A percentile compares a stretch with the other conserved stretches of the same genome.
These are phyloP conservation scores for Cheilosia variabilis DNA, from an alignment of 2,888 invertebrate species.

Conservation along the genomic window DNA sequence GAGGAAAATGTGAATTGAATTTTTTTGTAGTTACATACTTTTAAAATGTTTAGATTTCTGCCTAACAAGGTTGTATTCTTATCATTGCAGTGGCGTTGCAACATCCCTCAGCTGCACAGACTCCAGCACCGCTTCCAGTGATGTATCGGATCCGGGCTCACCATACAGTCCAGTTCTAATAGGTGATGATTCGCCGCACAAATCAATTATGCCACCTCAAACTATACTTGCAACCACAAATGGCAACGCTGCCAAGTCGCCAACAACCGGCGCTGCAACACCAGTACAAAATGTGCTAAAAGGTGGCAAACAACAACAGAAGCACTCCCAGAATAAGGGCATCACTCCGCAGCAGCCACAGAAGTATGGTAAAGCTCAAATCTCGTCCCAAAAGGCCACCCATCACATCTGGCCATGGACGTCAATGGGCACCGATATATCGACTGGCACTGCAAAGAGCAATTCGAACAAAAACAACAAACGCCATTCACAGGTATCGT, in stretches of 20 bases:
- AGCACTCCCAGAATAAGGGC: slow-evolving; percentile 77
- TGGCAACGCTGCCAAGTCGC: slow-evolving; percentile 77
- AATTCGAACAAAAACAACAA: slow-evolving; percentile 65
- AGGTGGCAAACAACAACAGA: slow-evolving; percentile 69
- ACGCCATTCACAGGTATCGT: slow-evolving; percentile 73
- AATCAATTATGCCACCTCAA: slow-evolving; percentile 82
- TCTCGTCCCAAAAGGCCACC: slow-evolving; percentile 40
- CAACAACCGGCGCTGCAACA: slow-evolving; percentile 74
- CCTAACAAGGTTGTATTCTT: slow-evolving; percentile 61
- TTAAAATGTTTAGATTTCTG: neutral
- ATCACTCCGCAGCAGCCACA: slow-evolving; percentile 76
- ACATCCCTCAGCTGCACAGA: slow-evolving; percentile 90
- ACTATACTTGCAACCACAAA: slow-evolving; percentile 78
- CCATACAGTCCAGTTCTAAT: slow-evolving; percentile 89
- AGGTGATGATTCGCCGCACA: slow-evolving; percentile 84
- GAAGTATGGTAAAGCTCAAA: slow-evolving; percentile 56
- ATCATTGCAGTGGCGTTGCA: slow-evolving; percentile 91
- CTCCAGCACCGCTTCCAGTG: slow-evolving; percentile 89
- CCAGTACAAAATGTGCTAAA: slow-evolving; percentile 61
- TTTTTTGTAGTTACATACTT: too few relatives aligned
- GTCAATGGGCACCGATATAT: slow-evolving; percentile 37
- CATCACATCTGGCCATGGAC: slow-evolving; percentile 70
- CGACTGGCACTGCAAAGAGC: slow-evolving; percentile 55
- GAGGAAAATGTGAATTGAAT: too few relatives aligned
- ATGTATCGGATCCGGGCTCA: slow-evolving; percentile 94